Conservation (phyloP, 2,797 vertebrate species). For the Diplodus puntazzo region DNA sequence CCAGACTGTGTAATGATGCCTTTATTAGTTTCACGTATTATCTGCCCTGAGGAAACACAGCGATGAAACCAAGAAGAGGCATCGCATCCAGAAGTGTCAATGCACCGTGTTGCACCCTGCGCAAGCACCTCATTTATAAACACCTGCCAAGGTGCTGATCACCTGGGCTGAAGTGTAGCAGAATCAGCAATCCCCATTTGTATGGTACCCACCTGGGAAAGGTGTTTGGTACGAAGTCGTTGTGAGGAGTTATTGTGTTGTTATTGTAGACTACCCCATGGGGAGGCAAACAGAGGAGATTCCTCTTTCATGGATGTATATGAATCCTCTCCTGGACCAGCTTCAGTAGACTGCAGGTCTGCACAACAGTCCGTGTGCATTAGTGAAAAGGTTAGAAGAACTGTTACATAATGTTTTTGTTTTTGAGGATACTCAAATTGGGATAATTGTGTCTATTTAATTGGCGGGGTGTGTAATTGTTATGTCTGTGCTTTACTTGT, state of each 20-base stretch:
- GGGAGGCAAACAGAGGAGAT: conserved; percentile 2
- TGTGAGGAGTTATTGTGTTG: background rate
- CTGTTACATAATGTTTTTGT: background rate
- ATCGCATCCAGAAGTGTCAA: conserved; percentile 29
- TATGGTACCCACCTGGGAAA: conserved; percentile 13
- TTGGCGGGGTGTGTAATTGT: background rate
- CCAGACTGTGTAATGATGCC: conserved; percentile 18
- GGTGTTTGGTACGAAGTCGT: background rate
- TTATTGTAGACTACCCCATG: conserved; percentile 3
- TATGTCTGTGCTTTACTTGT: background rate
- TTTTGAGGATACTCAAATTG: conserved; percentile 3
- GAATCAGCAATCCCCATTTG: too few relatives aligned
- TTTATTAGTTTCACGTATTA: conserved; percentile 35
- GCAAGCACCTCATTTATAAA: conserved; percentile 58
- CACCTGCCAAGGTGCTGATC: conserved; percentile 41
- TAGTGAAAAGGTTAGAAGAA: background rate
- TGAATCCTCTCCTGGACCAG: background rate
- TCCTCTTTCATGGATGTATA: background rate
- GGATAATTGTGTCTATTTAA: background rate
- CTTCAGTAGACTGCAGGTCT: background rate
- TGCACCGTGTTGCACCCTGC: conserved; percentile 30
- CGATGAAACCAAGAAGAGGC: conserved; percentile 34
- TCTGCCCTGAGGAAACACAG: conserved; percentile 31
- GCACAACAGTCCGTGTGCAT: background rate
- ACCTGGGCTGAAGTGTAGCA: conserved; percentile 28